A percentile compares a stretch with the other conserved stretches of the same genome.
Evolutionary conservation across 1,140 invertebrate genomes (phyloP).

Genomic region (Palaemon carinicauda): DNA sequence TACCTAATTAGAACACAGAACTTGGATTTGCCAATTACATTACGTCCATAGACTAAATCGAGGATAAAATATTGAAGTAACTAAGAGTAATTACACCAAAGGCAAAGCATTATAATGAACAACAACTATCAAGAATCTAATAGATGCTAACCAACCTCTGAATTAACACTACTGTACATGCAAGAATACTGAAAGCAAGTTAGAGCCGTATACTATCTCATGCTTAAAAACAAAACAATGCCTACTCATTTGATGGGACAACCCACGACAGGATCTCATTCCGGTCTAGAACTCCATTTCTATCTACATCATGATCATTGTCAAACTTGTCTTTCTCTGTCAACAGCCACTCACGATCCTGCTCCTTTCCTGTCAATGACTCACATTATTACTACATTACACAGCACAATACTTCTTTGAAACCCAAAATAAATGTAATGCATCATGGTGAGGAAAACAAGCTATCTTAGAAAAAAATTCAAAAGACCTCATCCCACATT

Average conservation of each 20-base stretch:
- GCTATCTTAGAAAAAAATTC: too few species aligned
- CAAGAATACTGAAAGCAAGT: not conserved
- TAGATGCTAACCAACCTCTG: too few species aligned
- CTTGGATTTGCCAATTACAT: too few species aligned
- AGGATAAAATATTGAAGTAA: too few species aligned
- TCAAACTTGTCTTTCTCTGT: constrained; percentile 92
- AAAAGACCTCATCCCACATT: too few species aligned
- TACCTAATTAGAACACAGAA: too few species aligned
- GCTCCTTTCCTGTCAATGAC: constrained; percentile 67
- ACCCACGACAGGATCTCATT: constrained; percentile 89
- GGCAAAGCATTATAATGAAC: too few species aligned
- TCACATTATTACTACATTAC: constrained; percentile 5
- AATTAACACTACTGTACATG: not conserved
- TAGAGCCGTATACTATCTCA: not conserved
- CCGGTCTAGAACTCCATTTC: constrained; percentile 82
- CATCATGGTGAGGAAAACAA: too few species aligned
- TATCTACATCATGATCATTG: constrained; percentile 84
- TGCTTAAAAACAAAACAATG: not conserved
- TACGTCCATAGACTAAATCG: too few species aligned
- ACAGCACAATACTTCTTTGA: not conserved
- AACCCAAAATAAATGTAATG: not conserved
- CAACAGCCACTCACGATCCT: constrained; percentile 83
- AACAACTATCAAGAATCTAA: not conserved
- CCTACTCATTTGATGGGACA: constrained; percentile 89
- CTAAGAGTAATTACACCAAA: too few species aligned